Base-by-base conservation (phyloP, 2,888 invertebrate genomes). In the Tiphia femorata region DNA sequence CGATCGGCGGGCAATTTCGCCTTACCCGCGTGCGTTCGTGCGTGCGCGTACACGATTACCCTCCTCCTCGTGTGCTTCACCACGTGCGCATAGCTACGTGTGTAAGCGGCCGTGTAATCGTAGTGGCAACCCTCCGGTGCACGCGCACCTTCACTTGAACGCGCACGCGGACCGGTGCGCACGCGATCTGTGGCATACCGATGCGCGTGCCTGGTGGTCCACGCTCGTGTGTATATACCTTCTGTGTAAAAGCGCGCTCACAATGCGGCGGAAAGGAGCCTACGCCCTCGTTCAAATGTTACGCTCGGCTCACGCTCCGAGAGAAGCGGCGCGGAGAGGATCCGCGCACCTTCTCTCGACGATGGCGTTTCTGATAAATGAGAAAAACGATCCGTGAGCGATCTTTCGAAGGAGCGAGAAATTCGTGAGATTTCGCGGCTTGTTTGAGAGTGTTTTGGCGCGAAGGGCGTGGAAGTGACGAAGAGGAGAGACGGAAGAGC, bases 241-340 rank as follows among this genome's bases (percentile, higher is more conserved):
- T 2, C 33, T 17, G 19, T 25, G 37, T 17, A 46, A 47, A 29
- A 48, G 51, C 53, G 43, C 43, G 61, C 58, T 56, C 62, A 55
- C 58, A 67, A 55, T 46, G 48, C 62, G 52, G 56, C 50, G 49
- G 56, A 63, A 69, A 64, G 52, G 52, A 62, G 69, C 65, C 72
- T 77, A 78, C 78, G 77, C 76, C 76, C 72, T 72, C 70, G 62
- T 67, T 68, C 67, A 80, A 80, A 80, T 80, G 80, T 80, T 80
- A 80, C 79, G 73, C 70, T 69, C 57, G 77, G 80, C 80, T 77
- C 80, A 80, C 80, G 80, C 75, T 80, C 75, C 60, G 58, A 49
- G 48, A 30, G 33, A n/a, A 49, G 47, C 55, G 38, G 23, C 23
- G 21, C n/a, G n/a, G n/a, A n/a, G 8, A 33, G 62, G 49, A 62